phyloP scores from a whole-genome alignment of 2,888 invertebrate species.

The Chymomyza fuscimana region DNA sequence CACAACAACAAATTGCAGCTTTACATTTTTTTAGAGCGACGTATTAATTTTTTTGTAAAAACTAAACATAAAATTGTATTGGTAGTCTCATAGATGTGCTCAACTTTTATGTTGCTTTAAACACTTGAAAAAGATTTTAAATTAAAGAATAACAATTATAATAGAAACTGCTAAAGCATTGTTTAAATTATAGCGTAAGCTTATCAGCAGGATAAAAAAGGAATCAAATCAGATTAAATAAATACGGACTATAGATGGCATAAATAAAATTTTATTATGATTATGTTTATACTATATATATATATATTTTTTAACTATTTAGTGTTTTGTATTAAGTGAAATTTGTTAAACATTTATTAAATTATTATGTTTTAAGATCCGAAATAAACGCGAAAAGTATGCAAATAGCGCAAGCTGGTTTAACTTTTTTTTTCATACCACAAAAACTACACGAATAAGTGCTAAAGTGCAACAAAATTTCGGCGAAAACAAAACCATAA shows the following conservation, averaged over 20 bases:
- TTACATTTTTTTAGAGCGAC: neutral
- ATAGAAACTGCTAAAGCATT: neutral
- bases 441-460: slow-evolving; percentile 21
- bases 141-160: neutral
- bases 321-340: slow-evolving; percentile 75
- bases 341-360: slow-evolving; percentile 75
- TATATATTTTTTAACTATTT: slow-evolving; percentile 59
- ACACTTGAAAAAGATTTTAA: neutral
- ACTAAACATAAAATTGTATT: neutral
- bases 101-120: neutral
- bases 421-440: slow-evolving; percentile 25
- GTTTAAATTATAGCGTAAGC: neutral
- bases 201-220: neutral
- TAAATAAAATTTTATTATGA: slow-evolving; percentile 58
- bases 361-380: slow-evolving; percentile 73
- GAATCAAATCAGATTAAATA: slow-evolving; percentile 39
- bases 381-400: slow-evolving; percentile 71
- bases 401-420: slow-evolving; percentile 44
- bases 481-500: neutral
- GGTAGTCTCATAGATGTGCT: neutral
- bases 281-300: slow-evolving; percentile 64
- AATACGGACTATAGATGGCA: slow-evolving; percentile 48
- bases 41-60: slow-evolving; percentile 1
- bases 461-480: neutral
- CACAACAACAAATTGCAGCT: neutral